Evolutionary conservation across 30 jellyfish, hydroid and myxozoan genomes (phyloP).

Genomic region (Clytia hemisphaerica): DNA sequence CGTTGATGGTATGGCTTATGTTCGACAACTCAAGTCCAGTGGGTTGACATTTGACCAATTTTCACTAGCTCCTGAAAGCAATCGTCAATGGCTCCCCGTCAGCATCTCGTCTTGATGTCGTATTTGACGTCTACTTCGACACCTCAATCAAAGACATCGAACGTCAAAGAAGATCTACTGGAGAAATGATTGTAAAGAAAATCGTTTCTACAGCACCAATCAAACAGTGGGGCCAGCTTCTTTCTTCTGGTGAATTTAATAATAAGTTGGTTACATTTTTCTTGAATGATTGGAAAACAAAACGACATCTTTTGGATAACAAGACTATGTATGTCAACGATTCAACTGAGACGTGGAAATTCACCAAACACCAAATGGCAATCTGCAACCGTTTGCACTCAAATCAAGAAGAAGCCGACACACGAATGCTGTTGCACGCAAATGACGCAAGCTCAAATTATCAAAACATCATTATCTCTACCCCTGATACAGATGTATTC

Average conservation of each 20-base stretch:
- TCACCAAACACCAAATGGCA: no score
- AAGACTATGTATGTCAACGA: neutral
- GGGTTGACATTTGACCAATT: no score
- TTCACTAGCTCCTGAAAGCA: neutral
- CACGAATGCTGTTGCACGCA: neutral
- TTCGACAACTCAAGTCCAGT: no score
- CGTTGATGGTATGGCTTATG: neutral
- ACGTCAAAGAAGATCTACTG: neutral
- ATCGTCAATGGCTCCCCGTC: neutral
- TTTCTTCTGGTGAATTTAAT: no score
- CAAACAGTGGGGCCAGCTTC: no score
- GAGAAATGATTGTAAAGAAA: neutral
- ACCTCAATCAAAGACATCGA: constrained; percentile 7
- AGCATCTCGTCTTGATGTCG: constrained; percentile 12
- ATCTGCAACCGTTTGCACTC: neutral
- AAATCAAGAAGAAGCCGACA: constrained; percentile 1
- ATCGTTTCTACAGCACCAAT: neutral
- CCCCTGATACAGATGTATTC: constrained; percentile 14
- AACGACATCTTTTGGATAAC: neutral
- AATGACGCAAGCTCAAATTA: neutral
- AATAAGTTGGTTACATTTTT: neutral
- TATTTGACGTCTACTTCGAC: constrained; percentile 11
- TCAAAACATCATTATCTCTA: neutral
- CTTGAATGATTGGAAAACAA: neutral
- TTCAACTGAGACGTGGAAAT: neutral